Conservation (phyloP, 2,113 vertebrate genomes). For the Paradisaea rubra region DNA sequence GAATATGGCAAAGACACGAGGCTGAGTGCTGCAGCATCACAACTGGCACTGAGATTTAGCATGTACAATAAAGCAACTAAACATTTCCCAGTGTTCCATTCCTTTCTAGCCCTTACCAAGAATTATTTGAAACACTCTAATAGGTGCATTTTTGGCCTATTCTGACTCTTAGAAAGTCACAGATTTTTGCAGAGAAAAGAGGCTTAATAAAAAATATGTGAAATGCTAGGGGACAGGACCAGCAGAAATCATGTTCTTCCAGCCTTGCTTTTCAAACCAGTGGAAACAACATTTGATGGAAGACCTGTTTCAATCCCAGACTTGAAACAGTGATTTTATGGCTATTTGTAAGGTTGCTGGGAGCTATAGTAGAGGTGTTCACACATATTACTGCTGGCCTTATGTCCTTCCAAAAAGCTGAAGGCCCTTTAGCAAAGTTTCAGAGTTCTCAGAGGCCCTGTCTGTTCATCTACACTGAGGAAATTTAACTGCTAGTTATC, state of each 20-base stretch:
- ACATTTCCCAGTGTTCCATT: rapidly evolving
- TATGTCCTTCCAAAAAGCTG: neutral
- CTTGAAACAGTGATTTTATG: neutral
- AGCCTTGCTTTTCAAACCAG: neutral
- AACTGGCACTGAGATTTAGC: neutral
- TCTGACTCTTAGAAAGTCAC: neutral
- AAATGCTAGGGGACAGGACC: neutral
- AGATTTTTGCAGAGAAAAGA: neutral
- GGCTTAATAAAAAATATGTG: rapidly evolving
- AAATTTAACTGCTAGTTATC: neutral
- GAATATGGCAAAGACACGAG: neutral
- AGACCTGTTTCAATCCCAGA: neutral
- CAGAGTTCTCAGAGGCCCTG: neutral
- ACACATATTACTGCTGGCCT: neutral
- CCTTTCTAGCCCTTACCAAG: neutral
- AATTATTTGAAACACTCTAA: neutral
- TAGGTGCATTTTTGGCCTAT: neutral
- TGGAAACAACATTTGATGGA: neutral
- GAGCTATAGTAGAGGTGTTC: neutral
- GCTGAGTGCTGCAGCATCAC: no score
- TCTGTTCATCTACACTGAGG: neutral
- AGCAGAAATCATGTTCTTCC: neutral
- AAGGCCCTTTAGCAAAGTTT: neutral
- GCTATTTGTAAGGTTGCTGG: neutral
- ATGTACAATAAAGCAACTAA: neutral